A percentile compares a stretch with the other conserved stretches of the same genome.
These are phyloP conservation scores for Leptatherina wallacei DNA, from an alignment of 2,797 vertebrate species.

Conservation along the genomic window DNA sequence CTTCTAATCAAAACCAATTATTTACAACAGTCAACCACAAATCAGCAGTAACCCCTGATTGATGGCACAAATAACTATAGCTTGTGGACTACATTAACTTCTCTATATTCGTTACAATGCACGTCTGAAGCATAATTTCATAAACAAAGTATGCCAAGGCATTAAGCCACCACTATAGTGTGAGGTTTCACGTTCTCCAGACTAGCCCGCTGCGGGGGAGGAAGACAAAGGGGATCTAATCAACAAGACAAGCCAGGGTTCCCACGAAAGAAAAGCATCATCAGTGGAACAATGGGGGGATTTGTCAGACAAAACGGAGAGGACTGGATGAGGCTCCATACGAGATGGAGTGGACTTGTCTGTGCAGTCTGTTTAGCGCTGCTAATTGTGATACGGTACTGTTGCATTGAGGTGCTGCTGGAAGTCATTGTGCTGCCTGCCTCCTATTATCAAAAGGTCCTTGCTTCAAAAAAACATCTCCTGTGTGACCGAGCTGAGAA, in stretches of 20 bases:
- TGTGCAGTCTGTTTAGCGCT: conserved; percentile 80
- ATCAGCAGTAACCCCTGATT: conserved; percentile 15
- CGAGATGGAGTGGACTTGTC: conserved; percentile 83
- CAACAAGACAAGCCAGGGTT: conserved; percentile 86
- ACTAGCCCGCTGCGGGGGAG: conserved; percentile 78
- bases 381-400: conserved; percentile 85
- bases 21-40: conserved; percentile 5
- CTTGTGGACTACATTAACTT: conserved; percentile 61
- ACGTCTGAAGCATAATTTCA: conserved; percentile 62
- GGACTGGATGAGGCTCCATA: conserved; percentile 84
- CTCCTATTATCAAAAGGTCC: conserved; percentile 81
- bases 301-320: conserved; percentile 84
- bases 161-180: conserved; percentile 80
- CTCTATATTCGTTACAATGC: conserved; percentile 67
- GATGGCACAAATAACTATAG: conserved; percentile 39
- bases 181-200: conserved; percentile 80
- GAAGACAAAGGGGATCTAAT: conserved; percentile 86
- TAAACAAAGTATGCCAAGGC: conserved; percentile 78
- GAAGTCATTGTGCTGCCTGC: conserved; percentile 84
- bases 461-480: conserved; percentile 72
- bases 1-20: conserved; percentile 5
- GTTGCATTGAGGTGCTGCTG: conserved; percentile 82
- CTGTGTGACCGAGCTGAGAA: conserved; percentile 73
- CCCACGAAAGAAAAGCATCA: conserved; percentile 86
- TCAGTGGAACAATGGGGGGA: conserved; percentile 84